Evolutionary conservation across 1,140 invertebrate species (phyloP).

Genomic region (Onthophagus taurus): DNA sequence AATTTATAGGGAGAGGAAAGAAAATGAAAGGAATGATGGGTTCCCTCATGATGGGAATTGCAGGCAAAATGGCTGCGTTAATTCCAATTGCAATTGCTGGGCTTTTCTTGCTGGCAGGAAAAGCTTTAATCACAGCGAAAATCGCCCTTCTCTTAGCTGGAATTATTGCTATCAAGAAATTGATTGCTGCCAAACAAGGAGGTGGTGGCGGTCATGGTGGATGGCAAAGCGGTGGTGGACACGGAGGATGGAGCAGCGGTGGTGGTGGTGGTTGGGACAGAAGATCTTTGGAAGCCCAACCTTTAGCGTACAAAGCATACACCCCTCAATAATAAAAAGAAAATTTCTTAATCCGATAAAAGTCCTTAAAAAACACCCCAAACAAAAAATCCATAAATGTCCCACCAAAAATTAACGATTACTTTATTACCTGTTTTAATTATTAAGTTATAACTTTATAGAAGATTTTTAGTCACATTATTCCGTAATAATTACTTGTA

Average conservation of each 20-base stretch:
- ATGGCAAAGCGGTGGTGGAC: constrained; percentile 45
- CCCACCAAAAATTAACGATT: too few species aligned
- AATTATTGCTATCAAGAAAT: constrained; percentile 70
- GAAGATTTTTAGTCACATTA: too few species aligned
- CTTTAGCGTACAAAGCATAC: constrained; percentile 58
- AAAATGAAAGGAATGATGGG: constrained; percentile 73
- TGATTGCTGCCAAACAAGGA: constrained; percentile 54
- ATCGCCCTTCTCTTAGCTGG: constrained; percentile 65
- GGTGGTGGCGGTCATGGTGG: constrained; percentile 44
- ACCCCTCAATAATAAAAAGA: constrained; percentile 14
- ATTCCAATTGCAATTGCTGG: constrained; percentile 63
- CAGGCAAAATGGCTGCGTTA: constrained; percentile 64
- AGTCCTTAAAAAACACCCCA: too few species aligned
- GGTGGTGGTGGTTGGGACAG: constrained; percentile 41
- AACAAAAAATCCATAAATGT: too few species aligned
- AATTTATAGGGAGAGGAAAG: constrained; percentile 46
- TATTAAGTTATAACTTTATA: too few species aligned
- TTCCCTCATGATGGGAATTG: constrained; percentile 71
- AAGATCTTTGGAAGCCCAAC: constrained; percentile 47
- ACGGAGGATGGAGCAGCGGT: constrained; percentile 40
- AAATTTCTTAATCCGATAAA: too few species aligned
- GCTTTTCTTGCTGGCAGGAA: constrained; percentile 63
- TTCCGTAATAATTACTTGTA: too few species aligned
- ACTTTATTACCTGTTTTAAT: too few species aligned
- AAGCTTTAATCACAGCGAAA: constrained; percentile 68